These are phyloP conservation scores for Neuroterus valhalla DNA, from an alignment of 1,140 invertebrate genomes.

Conservation along the genomic window DNA sequence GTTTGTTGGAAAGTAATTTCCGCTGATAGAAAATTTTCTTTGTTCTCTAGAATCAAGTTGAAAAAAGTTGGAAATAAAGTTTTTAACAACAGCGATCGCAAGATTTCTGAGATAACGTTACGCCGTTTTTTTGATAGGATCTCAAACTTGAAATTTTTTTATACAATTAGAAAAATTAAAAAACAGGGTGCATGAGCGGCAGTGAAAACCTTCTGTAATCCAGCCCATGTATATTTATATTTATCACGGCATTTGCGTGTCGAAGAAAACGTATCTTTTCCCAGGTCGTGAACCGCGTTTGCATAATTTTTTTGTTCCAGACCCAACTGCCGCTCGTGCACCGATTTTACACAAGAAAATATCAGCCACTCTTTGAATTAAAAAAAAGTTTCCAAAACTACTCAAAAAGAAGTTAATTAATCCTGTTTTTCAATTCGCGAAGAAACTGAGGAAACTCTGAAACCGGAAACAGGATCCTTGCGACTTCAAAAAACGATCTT, in stretches of 20 bases:
- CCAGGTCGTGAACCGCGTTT: neutral
- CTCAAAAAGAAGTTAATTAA: neutral
- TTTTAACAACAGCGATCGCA: no score
- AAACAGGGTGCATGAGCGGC: no score
- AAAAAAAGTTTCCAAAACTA: constrained; percentile 3
- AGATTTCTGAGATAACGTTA: no score
- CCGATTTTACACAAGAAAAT: constrained; percentile 32
- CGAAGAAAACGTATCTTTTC: neutral
- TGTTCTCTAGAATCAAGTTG: no score
- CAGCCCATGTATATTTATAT: no score
- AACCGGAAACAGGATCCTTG: neutral
- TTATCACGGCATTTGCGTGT: neutral
- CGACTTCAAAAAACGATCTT: constrained; percentile 32
- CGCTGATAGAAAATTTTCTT: no score
- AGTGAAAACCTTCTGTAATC: no score
- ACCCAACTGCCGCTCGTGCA: constrained; percentile 33
- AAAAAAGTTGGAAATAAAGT: no score
- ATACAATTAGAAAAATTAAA: no score
- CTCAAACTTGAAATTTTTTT: no score
- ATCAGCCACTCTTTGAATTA: constrained; percentile 27
- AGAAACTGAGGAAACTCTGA: neutral
- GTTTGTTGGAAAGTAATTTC: no score
- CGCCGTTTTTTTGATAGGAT: no score
- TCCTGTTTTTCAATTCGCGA: constrained; percentile 7
- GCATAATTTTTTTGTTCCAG: constrained; percentile 38